Base-by-base conservation (phyloP, 2,888 invertebrate genomes). In the Teinopalpus imperialis region DNA sequence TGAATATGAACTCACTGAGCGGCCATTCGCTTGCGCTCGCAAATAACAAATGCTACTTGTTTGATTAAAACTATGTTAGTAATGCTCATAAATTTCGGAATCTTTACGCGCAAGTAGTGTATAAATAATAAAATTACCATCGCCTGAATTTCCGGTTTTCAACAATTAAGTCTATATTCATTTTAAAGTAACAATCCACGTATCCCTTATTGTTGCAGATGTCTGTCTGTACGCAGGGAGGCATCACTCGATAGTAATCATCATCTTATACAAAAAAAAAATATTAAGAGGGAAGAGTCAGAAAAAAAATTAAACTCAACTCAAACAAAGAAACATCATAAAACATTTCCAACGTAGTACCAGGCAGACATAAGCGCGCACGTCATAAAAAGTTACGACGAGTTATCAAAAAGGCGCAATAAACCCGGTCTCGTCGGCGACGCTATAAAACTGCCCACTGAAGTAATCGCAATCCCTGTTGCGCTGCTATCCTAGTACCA, bases 331-430 rank as follows among this genome's bases (percentile, higher is more conserved):
- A 27, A 39, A 18, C 13, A 12, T 13, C 31, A 31, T 26, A 26
- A 26, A 34, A 3, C 10, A 20, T 34, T 45, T 45, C 40, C 40
- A 57, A 55, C 55, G 57, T 52, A 62, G 74, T 72, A 74, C 77
- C 73, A 77, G 74, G 74, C 67, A 60, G 60, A 54, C 70, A 77
- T 76, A 72, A 75, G 71, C 70, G 66, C 69, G 72, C 66, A 64
- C 61, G 66, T 69, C 71, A 70, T 81, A 81, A 81, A 80, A 79
- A 73, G 69, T 79, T 76, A 79, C 75, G 77, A 79, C 69, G 68
- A 77, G 74, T 76, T 77, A 80, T 78, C 78, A 79, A 80, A 77
- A 73, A 76, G 75, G 71, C 69, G 72, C 69, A 68, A 63, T 73
- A 76, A 79, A 78, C 61, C 63, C 63, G 63, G 62, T 66, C 61